These are phyloP conservation scores for Erebia aethiops DNA, from an alignment of 2,888 invertebrate genomes.

Conservation along the genomic window DNA sequence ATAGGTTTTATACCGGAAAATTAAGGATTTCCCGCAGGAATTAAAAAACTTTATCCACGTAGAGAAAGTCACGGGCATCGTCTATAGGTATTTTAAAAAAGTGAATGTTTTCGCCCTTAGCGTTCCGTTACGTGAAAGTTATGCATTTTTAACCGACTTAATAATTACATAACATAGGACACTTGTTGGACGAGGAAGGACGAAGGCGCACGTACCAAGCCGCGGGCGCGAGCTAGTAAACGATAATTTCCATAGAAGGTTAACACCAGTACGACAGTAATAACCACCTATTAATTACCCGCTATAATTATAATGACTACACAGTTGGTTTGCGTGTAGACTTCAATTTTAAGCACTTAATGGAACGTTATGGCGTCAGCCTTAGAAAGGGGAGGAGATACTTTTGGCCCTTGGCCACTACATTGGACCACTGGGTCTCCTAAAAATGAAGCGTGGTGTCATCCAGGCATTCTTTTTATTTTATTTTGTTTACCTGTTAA, in stretches of 20 bases:
- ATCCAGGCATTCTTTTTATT: no score
- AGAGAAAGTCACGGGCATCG: no score
- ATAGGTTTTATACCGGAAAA: no score
- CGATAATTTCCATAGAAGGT: constrained; percentile 21
- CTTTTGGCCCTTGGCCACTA: neutral
- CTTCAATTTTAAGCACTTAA: constrained; percentile 46
- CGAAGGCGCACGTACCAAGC: neutral
- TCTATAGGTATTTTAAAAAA: no score
- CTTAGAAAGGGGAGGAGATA: neutral
- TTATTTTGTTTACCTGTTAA: no score
- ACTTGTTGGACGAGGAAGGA: neutral
- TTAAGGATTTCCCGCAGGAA: no score
- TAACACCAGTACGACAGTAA: constrained; percentile 26
- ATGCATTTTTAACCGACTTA: no score
- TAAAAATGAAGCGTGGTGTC: neutral
- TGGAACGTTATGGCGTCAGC: neutral
- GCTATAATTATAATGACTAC: constrained; percentile 49
- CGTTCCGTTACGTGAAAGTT: no score
- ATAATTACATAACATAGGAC: no score
- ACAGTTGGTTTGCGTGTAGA: constrained; percentile 49
- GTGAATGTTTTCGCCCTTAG: no score
- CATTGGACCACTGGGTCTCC: neutral
- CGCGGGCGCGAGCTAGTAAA: neutral
- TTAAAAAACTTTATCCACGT: no score
- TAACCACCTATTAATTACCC: constrained; percentile 49